Base-by-base conservation (phyloP, 2,797 vertebrate genomes). In the Steatocranus sp. region DNA sequence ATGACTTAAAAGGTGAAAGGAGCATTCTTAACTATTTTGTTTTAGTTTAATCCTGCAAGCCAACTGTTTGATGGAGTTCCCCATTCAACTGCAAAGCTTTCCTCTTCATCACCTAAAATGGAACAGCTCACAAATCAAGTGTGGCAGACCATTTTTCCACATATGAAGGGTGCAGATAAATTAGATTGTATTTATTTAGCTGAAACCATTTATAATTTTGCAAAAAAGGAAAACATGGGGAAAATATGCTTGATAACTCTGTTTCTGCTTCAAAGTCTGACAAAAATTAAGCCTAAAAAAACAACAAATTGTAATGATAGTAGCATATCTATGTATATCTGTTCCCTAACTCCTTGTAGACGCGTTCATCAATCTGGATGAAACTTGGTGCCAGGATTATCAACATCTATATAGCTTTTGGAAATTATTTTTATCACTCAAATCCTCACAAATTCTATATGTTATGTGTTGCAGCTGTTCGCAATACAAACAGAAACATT, bases 151-250 rank as follows among this genome's bases (percentile, higher is more conserved):
- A 87, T 92, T 95, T 91, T 84, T 53, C 75, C 78, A 81, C 78
- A 76, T 84, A 79, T 87, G 88, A 94, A 91, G 89, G 88, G 89
- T 94, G 90, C 91, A 91, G 90, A 93, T 95, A 96, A 94, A 95
- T 95, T 94, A 93, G 86, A 78, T 85, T 86, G 43, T 96, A 92
- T 96, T 95, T 95, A 90, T 93, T 94, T 95, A 96, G 95, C 95
- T 95, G 95, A 88, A 88, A 94, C 81, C 86, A 79, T 93, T 95
- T 94, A 91, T 88, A 88, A 88, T 92, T 94, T 88, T 34, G 83
- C 82, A 17, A 54, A n/a, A 48, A 70, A 15, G 25, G 7, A 73
- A 85, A 85, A 84, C 38, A 9, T 12, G 11, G 11, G 50, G 81
- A 74, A 82, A 76, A 49, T 74, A 18, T 36, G 14, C 51, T 56